Conservation (phyloP, 2,113 vertebrate species). For the Aplodontia rufa region DNA sequence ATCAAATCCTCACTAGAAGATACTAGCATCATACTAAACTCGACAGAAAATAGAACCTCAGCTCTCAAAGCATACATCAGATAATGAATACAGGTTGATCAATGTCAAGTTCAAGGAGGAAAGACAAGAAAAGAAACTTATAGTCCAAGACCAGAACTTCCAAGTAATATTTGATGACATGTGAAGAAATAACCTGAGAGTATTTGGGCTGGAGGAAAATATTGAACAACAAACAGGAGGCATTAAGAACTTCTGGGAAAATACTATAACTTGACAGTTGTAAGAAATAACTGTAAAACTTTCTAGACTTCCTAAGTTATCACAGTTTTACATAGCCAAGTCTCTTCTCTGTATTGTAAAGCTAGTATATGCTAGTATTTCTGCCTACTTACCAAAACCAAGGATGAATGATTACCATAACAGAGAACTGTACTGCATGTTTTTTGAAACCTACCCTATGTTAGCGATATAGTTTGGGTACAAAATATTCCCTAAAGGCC, state of each 20-base stretch:
- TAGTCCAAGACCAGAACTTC: no score
- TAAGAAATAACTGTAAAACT: not conserved
- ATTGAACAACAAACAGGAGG: no score
- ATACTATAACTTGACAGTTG: not conserved
- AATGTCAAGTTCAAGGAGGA: no score
- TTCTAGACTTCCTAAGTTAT: not conserved
- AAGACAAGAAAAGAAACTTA: no score
- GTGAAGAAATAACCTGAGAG: no score
- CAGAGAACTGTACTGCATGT: not conserved
- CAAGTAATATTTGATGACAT: no score
- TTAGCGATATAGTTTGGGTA: not conserved
- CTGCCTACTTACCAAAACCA: not conserved
- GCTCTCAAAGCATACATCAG: no score
- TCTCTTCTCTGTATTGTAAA: not conserved
- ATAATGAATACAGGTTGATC: no score
- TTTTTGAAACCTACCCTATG: not conserved
- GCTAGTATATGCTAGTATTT: not conserved
- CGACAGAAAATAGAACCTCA: no score
- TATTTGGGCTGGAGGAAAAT: no score
- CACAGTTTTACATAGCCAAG: not conserved
- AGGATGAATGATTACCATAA: not conserved
- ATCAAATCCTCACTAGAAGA: no score
- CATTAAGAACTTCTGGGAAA: not conserved
- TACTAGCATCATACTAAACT: no score
- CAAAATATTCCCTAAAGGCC: not conserved